Conservation (phyloP, 2,113 vertebrate genomes). For the Chionodraco myersi region DNA sequence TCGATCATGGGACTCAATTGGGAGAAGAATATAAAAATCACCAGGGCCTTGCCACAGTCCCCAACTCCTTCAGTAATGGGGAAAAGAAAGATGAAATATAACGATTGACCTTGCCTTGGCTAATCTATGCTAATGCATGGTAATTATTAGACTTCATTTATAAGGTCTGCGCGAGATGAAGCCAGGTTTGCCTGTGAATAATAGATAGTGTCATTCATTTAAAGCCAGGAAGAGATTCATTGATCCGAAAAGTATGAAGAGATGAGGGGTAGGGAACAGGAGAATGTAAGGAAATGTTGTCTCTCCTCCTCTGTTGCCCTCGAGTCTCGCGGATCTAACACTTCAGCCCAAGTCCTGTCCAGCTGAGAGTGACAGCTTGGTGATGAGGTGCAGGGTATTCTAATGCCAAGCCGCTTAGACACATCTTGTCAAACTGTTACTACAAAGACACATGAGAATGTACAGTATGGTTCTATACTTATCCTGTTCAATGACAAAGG, state of each 20-base stretch:
- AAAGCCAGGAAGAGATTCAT: slow-evolving; percentile 45
- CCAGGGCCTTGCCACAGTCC: slow-evolving; percentile 3
- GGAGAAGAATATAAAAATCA: slow-evolving; percentile 4
- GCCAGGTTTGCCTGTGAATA: slow-evolving; percentile 43
- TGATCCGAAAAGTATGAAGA: slow-evolving; percentile 14
- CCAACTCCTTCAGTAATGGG: slow-evolving; percentile 6
- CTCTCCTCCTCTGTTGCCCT: slow-evolving; percentile 11
- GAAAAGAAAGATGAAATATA: slow-evolving; percentile 41
- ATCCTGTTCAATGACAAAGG: slow-evolving; percentile 4
- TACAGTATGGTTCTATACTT: slow-evolving; percentile 9
- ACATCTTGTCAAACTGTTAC: slow-evolving; percentile 66
- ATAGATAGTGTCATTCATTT: slow-evolving; percentile 53
- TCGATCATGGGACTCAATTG: slow-evolving; percentile 22
- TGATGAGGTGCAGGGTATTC: slow-evolving; percentile 63
- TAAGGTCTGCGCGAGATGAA: slow-evolving; percentile 27
- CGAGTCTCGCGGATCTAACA: slow-evolving; percentile 41
- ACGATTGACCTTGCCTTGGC: slow-evolving; percentile 45
- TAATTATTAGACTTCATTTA: slow-evolving; percentile 55
- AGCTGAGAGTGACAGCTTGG: slow-evolving; percentile 52
- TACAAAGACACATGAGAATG: slow-evolving; percentile 34
- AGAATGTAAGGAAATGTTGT: slow-evolving; percentile 3
- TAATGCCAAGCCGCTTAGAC: slow-evolving; percentile 70
- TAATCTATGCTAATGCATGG: slow-evolving; percentile 67
- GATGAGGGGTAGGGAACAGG: background rate
- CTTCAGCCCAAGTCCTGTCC: slow-evolving; percentile 38